Conservation (phyloP, 2,888 invertebrate species). For the Hypomecis punctinalis region DNA sequence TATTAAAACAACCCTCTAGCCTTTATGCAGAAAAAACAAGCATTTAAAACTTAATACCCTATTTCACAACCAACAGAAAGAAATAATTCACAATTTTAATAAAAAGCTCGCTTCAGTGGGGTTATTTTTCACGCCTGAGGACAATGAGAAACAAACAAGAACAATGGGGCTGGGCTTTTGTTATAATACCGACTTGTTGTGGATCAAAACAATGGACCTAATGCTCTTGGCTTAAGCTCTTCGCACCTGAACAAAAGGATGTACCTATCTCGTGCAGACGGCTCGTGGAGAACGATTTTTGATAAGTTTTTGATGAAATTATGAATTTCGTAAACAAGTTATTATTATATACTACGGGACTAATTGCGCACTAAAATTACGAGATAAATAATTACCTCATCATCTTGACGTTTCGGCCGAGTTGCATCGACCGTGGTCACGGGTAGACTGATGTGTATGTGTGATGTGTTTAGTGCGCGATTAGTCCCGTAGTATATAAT, state of each 20-base stretch:
- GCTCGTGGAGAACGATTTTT: constrained; percentile 6
- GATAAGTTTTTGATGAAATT: neutral
- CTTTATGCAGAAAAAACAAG: too few relatives aligned
- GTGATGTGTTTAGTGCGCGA: too few relatives aligned
- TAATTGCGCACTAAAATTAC: too few relatives aligned
- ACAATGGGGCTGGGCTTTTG: constrained; percentile 24
- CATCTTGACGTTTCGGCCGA: too few relatives aligned
- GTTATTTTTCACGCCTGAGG: constrained; percentile 21
- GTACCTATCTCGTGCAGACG: constrained; percentile 23
- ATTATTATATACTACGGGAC: too few relatives aligned
- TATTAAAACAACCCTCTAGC: too few relatives aligned
- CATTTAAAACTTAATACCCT: neutral
- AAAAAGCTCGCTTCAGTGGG: constrained; percentile 14
- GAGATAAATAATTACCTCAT: too few relatives aligned
- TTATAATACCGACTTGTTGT: constrained; percentile 26
- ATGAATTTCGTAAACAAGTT: neutral
- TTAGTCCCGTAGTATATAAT: too few relatives aligned
- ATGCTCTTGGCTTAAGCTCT: constrained; percentile 23
- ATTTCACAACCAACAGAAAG: constrained; percentile 6
- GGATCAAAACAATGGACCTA: constrained; percentile 24
- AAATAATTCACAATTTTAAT: constrained; percentile 12
- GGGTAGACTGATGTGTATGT: too few relatives aligned
- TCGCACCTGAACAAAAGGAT: constrained; percentile 31
- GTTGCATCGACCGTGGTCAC: too few relatives aligned
- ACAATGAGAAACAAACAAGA: constrained; percentile 24